Base-by-base conservation (phyloP, 2,797 vertebrate species). In the Semaprochilodus insignis region DNA sequence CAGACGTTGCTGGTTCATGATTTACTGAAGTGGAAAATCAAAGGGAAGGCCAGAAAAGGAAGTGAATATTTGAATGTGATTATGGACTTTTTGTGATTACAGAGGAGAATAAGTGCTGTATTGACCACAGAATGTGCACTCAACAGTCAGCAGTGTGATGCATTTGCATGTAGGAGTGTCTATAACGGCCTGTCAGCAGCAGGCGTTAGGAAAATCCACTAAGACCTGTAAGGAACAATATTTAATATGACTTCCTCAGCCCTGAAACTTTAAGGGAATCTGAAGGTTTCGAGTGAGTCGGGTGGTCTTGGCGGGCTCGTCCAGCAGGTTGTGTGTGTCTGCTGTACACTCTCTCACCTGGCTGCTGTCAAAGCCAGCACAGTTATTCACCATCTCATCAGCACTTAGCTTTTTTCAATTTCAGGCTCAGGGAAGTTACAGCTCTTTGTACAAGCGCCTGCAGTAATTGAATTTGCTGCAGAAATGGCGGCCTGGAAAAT, bases 391-490 rank as follows among this genome's bases (percentile, higher is more conserved):
- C 93, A 85, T 97, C 97, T 97, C 96, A 96, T 95, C 97, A 96
- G 96, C 96, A 96, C 95, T 97, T 95, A 96, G 93, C 92, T 96
- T 96, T 97, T 93, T 95, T 97, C 97, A 98, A 99, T 99, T 97
- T 98, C 96, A 95, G 93, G 95, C 95, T 96, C 95, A 95, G 97
- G 96, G 96, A 96, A 97, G 96, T 97, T 96, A 94, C 95, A 96
- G 95, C 93, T 92, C 96, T 97, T 97, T 96, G 96, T 97, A 97
- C 96, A 97, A 98, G 96, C 95, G 95, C 93, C 95, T 95, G 84
- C 94, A 96, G 96, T 99, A 98, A 99, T 99, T 98, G 97, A 99
- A 99, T 99, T 97, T 99, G 97, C 96, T 96, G 96, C 96, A 97
- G 96, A 97, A 97, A 98, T 96, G 97, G 96, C 96, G 92, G 94